Conservation (phyloP, 2,888 invertebrate species). For the Carpatolechia fugitivella region DNA sequence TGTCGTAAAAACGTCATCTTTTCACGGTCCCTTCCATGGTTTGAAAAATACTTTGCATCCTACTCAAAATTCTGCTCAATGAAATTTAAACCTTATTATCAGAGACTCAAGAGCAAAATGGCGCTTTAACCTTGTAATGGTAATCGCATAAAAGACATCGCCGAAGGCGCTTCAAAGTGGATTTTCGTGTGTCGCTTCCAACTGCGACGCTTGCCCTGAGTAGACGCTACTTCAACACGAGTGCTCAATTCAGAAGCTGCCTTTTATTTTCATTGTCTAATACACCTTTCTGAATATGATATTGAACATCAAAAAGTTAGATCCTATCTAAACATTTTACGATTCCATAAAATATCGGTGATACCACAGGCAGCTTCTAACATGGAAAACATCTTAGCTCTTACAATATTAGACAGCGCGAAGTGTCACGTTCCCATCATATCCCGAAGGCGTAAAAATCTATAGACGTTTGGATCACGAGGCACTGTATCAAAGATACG, state of each 20-base stretch:
- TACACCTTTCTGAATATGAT: neutral
- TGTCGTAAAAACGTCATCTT: conserved; percentile 23
- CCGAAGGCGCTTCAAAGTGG: conserved; percentile 42
- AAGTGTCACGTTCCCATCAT: conserved; percentile 12
- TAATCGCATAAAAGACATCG: conserved; percentile 40
- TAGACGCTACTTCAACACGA: neutral
- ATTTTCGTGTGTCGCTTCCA: conserved; percentile 43
- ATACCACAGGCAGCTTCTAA: neutral
- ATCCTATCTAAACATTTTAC: conserved; percentile 13
- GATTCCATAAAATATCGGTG: conserved; percentile 10
- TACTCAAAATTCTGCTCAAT: conserved; percentile 27
- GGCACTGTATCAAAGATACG: neutral
- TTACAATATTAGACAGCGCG: neutral
- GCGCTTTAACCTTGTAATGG: conserved; percentile 26
- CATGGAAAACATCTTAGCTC: conserved; percentile 14
- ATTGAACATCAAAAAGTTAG: neutral
- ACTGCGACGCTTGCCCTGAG: conserved; percentile 24
- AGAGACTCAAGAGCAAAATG: conserved; percentile 26
- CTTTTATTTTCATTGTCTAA: neutral
- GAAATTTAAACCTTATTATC: conserved; percentile 34
- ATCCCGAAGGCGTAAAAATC: conserved; percentile 9
- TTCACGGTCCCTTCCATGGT: conserved; percentile 26
- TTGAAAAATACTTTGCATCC: conserved; percentile 29
- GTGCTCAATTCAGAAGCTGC: neutral
- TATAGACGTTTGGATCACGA: neutral